Evolutionary conservation across 2,113 vertebrate genomes (phyloP).

Genomic region (Albula goreensis): DNA sequence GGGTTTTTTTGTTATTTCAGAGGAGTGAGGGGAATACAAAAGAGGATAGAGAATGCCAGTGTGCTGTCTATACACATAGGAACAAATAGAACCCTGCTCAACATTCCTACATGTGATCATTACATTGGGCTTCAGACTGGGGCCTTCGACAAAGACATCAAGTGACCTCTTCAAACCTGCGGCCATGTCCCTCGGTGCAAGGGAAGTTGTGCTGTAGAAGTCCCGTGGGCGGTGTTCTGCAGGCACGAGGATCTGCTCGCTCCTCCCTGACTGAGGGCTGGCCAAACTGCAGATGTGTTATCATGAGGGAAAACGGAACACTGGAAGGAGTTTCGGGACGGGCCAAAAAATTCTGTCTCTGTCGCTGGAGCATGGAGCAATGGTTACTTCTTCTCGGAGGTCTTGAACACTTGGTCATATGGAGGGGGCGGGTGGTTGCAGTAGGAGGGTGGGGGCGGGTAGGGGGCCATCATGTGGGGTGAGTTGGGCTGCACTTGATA

Average conservation of each 20-base stretch:
- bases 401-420: conserved; percentile 90
- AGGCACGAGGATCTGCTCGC: background rate
- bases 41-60: background rate
- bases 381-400: conserved; percentile 75
- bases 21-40: background rate
- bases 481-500: conserved; percentile 81
- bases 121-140: background rate
- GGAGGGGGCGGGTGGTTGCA: conserved; percentile 93
- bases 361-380: background rate
- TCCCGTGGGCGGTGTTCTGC: conserved; percentile 6
- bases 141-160: background rate
- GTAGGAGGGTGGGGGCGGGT: conserved; percentile 90
- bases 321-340: too few species aligned
- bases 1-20: background rate
- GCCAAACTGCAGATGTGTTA: background rate
- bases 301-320: conserved; percentile 15
- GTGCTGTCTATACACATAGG: background rate
- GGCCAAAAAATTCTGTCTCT: background rate
- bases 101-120: background rate
- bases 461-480: conserved; percentile 77
- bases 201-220: background rate
- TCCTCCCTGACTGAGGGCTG: background rate
- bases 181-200: background rate
- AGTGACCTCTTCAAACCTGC: background rate
- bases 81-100: background rate